phyloP scores from a whole-genome alignment of 1,140 invertebrate species.

The Harlomillsia oculata region DNA sequence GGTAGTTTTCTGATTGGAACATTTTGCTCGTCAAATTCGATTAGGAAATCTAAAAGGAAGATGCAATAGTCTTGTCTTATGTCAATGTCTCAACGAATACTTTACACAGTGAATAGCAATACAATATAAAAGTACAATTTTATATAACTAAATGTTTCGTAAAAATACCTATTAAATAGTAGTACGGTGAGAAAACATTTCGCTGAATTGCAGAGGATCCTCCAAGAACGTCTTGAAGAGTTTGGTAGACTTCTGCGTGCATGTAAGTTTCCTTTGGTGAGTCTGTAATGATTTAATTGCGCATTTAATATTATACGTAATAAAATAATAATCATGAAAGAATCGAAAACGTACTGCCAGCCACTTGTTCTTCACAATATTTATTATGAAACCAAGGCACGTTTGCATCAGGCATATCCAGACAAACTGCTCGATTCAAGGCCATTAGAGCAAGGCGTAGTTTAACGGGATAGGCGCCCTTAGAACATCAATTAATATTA shows the following conservation, averaged over 20 bases:
- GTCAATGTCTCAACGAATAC: neutral
- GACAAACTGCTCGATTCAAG: constrained; percentile 52
- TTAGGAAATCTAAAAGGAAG: constrained; percentile 33
- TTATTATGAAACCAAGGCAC: constrained; percentile 58
- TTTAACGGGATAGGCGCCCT: constrained; percentile 46
- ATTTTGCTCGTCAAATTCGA: constrained; percentile 35
- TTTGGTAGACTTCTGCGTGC: constrained; percentile 26
- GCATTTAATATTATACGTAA: neutral
- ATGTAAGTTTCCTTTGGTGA: constrained; percentile 11
- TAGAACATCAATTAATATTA: constrained; percentile 16
- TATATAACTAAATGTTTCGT: neutral
- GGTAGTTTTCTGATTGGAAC: constrained; percentile 38
- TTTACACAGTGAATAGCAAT: neutral
- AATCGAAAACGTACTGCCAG: constrained; percentile 25
- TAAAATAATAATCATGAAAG: neutral
- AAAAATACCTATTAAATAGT: constrained; percentile 36
- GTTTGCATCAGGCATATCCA: constrained; percentile 48
- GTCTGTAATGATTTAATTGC: constrained; percentile 8
- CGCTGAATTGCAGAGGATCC: constrained; percentile 24
- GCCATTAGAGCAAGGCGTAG: constrained; percentile 49
- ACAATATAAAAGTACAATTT: neutral
- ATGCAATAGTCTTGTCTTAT: neutral
- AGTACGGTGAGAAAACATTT: constrained; percentile 37
- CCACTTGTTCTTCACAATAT: constrained; percentile 44
- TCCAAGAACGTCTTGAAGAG: constrained; percentile 23